phyloP scores from a whole-genome alignment of 53 echinoderm and acorn worm species.

The Astropecten irregularis region DNA sequence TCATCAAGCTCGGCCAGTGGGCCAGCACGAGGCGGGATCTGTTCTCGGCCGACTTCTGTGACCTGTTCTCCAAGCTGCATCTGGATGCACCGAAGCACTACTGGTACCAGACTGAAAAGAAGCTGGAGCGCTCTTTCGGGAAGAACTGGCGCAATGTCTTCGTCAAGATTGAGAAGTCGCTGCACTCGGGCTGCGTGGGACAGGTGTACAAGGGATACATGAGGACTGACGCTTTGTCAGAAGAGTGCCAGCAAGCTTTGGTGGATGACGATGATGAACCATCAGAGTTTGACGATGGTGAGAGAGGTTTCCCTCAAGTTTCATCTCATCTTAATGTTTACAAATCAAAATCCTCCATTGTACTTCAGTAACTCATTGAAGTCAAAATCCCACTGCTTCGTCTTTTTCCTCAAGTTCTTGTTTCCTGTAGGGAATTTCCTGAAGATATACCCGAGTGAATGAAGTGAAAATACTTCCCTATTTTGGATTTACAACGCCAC shows the following conservation, averaged over 20 bases:
- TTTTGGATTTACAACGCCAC: no score
- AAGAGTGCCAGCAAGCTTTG: conserved; percentile 28
- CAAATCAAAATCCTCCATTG: background rate
- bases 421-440: no score
- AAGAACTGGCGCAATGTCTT: conserved; percentile 79
- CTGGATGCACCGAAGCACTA: conserved; percentile 83
- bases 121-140: conserved; percentile 81
- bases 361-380: background rate
- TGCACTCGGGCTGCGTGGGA: conserved; percentile 94
- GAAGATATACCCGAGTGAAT: no score
- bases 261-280: conserved; percentile 52
- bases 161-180: conserved; percentile 66
- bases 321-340: background rate
- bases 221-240: conserved; percentile 56
- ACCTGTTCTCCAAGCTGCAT: conserved; percentile 83
- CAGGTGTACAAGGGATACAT: conserved; percentile 94
- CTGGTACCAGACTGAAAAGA: conserved; percentile 77
- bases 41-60: conserved; percentile 82
- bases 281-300: conserved; percentile 51
- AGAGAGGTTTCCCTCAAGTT: background rate
- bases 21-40: conserved; percentile 93
- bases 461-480: no score
- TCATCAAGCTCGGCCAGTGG: conserved; percentile 98
- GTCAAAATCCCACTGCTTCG: background rate
- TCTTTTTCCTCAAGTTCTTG: no score